Evolutionary conservation across 1,140 invertebrate species (phyloP).

Genomic region (Drosophila miranda): DNA sequence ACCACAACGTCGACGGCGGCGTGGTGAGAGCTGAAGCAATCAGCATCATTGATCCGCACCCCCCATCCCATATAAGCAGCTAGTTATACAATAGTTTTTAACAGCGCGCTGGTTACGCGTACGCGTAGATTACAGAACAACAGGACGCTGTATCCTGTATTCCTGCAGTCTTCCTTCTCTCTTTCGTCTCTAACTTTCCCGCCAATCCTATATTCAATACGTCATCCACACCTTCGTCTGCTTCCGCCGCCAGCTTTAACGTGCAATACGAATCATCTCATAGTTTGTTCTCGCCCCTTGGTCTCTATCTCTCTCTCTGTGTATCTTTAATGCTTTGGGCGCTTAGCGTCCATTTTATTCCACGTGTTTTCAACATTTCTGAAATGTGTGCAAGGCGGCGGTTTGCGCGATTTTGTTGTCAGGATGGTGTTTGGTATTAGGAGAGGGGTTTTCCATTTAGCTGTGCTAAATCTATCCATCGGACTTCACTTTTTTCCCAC

Average conservation of each 20-base stretch:
- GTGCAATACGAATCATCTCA: constrained; percentile 76
- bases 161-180: constrained; percentile 20
- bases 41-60: constrained; percentile 20
- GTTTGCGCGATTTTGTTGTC: not conserved
- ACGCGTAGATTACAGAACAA: constrained; percentile 8
- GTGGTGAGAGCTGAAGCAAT: constrained; percentile 52
- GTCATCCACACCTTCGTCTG: constrained; percentile 7
- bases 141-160: constrained; percentile 5
- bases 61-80: constrained; percentile 57
- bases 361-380: constrained; percentile 73
- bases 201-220: constrained; percentile 6
- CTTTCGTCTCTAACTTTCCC: constrained; percentile 12
- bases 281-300: constrained; percentile 47
- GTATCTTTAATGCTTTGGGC: constrained; percentile 53
- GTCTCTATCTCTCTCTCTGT: constrained; percentile 24
- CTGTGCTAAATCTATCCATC: constrained; percentile 46
- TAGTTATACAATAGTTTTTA: constrained; percentile 70
- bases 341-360: constrained; percentile 63
- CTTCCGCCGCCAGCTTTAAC: constrained; percentile 51
- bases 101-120: constrained; percentile 62
- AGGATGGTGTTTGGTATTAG: not conserved
- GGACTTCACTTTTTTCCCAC: not conserved
- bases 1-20: constrained; percentile 53
- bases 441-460: constrained; percentile 32
- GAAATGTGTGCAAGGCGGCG: constrained; percentile 63